A percentile compares a stretch with the other conserved stretches of the same genome.
These are phyloP conservation scores for Micromesistius poutassou DNA, from an alignment of 2,797 vertebrate genomes.

Conservation along the genomic window DNA sequence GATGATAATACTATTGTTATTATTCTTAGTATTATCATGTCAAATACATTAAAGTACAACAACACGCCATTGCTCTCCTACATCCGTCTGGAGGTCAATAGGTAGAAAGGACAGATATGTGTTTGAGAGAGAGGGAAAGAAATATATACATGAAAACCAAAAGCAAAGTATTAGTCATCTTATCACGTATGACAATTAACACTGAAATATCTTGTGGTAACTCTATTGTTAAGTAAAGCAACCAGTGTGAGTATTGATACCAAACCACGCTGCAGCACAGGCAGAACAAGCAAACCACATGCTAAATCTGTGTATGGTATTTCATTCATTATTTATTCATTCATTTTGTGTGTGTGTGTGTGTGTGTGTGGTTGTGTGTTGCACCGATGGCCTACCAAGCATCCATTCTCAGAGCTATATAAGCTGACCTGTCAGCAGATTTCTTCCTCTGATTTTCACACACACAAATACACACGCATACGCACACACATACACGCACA, in stretches of 20 bases:
- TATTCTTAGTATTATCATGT: too few relatives aligned
- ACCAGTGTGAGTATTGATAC: neutral
- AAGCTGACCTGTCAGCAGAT: constrained; percentile 57
- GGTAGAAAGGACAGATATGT: too few relatives aligned
- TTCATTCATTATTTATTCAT: neutral
- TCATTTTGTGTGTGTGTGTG: constrained; percentile 37
- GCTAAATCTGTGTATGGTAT: neutral
- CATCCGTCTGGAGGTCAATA: too few relatives aligned
- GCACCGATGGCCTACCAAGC: constrained; percentile 45
- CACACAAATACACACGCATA: too few relatives aligned
- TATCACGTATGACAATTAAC: neutral
- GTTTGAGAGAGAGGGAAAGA: too few relatives aligned
- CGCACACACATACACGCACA: neutral
- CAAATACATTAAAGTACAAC: neutral
- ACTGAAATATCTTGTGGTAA: neutral
- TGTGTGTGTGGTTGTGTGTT: constrained; percentile 50
- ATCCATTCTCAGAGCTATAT: constrained; percentile 43
- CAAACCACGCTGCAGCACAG: neutral
- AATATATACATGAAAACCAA: too few relatives aligned
- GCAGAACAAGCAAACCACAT: neutral
- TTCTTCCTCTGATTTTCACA: constrained; percentile 39
- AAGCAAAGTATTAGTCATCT: too few relatives aligned
- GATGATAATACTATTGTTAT: too few relatives aligned
- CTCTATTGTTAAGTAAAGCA: neutral
- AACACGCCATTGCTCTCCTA: neutral